Evolutionary conservation across 53 echinoderm and acorn worm genomes (phyloP), one percentile per base, ranked within the genome.

Genomic region (Astropecten irregularis): DNA sequence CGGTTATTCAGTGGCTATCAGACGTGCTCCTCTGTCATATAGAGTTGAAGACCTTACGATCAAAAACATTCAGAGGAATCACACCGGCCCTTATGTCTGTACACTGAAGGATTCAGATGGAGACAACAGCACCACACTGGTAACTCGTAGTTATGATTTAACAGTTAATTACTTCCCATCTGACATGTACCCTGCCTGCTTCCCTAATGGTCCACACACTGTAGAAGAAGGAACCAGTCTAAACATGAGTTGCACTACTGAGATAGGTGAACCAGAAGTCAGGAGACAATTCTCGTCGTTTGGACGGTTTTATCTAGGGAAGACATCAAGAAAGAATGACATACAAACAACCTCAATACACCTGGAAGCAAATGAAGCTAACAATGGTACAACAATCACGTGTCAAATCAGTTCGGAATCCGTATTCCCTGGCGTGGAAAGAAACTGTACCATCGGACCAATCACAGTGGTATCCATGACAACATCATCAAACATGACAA

Each of bases 221-320:
- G n/a, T n/a, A n/a, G n/a, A n/a, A n/a, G n/a, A n/a, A n/a, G n/a
- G n/a, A 39, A 58, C 76, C 25, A 40, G 40, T 38, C 40, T 36
- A 39, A 54, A 76, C 55, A 55, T 76, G 28, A 58, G 8, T 27
- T 76, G 76, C 21, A 36, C 28, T 15, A 76, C 76, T 22, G 76
- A 42, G n/a, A 3, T 2, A 56, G 76, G 76, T 23, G 18, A 23
- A 5, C 76, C 58, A 40, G 0, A 0, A 18, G 76, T 53, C 0
- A 27, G 26, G 1, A 53, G 56, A 25, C 4, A 56, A 0, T 33
- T 71, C 10, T 2, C 3, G 1, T 15, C 23, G 39, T 38, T 37
- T 5, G 40, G 37, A 28, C 14, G 0, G 14, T 0, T 39, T 25
- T 8, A 36, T 6, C 0, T 10, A 21, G 33, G 55, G 73, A 18